A percentile compares a stretch with the other conserved stretches of the same genome.
These are phyloP conservation scores for Callimorpha dominula DNA, from an alignment of 2,888 invertebrate species.

Conservation along the genomic window DNA sequence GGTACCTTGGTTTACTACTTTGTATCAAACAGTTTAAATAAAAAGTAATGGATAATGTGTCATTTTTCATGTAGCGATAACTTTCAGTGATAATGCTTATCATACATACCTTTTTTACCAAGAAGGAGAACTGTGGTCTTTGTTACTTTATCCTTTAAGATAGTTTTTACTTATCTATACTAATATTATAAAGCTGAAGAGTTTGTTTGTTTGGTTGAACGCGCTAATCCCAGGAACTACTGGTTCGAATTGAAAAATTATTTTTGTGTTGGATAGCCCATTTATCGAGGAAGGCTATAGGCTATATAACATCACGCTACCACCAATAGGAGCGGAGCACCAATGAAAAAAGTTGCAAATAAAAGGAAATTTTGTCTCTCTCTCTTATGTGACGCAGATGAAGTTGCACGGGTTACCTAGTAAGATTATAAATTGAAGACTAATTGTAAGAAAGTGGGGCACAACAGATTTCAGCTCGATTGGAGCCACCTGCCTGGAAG, in stretches of 20 bases:
- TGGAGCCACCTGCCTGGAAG: neutral
- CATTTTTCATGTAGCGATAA: conserved; percentile 11
- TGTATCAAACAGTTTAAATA: conserved; percentile 13
- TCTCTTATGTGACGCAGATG: too few relatives aligned
- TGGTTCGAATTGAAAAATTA: too few relatives aligned
- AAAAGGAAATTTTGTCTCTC: too few relatives aligned
- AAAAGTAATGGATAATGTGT: conserved; percentile 7
- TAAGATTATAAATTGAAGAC: neutral
- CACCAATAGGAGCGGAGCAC: too few relatives aligned
- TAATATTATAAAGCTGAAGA: too few relatives aligned
- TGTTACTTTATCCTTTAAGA: neutral
- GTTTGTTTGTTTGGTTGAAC: too few relatives aligned
- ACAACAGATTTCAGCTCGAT: neutral
- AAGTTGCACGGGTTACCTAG: too few relatives aligned
- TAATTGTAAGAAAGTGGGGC: neutral
- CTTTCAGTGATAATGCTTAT: conserved; percentile 2
- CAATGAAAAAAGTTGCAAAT: too few relatives aligned
- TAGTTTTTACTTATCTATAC: neutral
- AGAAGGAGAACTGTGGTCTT: conserved; percentile 1
- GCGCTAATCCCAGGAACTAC: too few relatives aligned
- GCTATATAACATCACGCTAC: too few relatives aligned
- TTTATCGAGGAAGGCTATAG: too few relatives aligned
- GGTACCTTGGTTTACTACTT: conserved; percentile 2
- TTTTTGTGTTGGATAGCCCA: too few relatives aligned
- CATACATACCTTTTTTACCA: neutral